These are phyloP conservation scores for Pterocles orientalis DNA, from an alignment of 2,113 vertebrate genomes.

Conservation along the genomic window DNA sequence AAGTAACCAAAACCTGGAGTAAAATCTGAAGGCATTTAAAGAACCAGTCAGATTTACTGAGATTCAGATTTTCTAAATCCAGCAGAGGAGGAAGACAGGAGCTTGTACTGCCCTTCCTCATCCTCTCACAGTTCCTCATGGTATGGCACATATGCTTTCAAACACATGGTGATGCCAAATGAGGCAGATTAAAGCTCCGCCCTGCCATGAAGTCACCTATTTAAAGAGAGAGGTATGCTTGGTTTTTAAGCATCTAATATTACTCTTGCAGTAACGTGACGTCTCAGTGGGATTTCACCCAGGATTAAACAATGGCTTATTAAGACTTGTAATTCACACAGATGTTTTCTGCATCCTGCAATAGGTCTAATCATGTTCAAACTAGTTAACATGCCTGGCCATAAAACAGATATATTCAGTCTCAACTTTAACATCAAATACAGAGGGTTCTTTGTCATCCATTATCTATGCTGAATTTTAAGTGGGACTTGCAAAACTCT, in stretches of 20 bases:
- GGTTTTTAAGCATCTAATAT: background rate
- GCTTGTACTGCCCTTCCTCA: background rate
- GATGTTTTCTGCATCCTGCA: background rate
- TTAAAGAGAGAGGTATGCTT: background rate
- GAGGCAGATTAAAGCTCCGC: background rate
- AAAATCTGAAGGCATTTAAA: background rate
- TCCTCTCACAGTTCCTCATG: background rate
- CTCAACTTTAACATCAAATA: background rate
- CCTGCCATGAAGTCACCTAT: background rate
- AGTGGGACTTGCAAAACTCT: background rate
- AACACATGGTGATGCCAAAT: background rate
- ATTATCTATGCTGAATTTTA: background rate
- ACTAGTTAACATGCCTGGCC: background rate
- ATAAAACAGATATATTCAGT: background rate
- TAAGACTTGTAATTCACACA: background rate
- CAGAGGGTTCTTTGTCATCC: background rate
- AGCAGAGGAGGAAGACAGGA: background rate
- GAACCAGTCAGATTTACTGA: background rate
- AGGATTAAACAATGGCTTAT: background rate
- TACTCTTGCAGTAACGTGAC: background rate
- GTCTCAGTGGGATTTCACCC: background rate
- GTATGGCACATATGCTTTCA: background rate
- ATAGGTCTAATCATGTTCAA: background rate
- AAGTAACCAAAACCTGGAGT: background rate
- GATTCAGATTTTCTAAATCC: background rate